Base-by-base conservation (phyloP, 2,888 invertebrate genomes). In the Magallana nippona region DNA sequence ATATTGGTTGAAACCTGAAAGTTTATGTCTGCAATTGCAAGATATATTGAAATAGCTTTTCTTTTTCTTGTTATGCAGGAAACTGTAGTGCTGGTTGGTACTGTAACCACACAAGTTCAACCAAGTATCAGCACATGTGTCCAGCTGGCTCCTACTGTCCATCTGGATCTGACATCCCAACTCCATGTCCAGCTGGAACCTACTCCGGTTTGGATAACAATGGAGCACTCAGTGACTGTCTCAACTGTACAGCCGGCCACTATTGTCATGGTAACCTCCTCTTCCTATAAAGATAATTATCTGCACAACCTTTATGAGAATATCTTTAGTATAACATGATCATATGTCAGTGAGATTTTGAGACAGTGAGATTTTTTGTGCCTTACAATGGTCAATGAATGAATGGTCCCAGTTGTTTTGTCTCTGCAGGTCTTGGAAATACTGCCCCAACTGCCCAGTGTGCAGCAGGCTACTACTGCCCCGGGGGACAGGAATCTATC, bases 1-100 rank as follows among this genome's bases (percentile, higher is more conserved):
- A 44, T 44, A 44, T 44, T 5, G 8, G 27, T 22, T n/a, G 19
- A 22, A 22, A 22, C 15, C 27, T 77, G n/a, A 77, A 77, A 77
- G 15, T 44, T 44, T 44, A 44, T 44, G 78, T 17, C 15, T 32
- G 13, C 1, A 55, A 15, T n/a, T n/a, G n/a, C n/a, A n/a, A 55
- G 1, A 55, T 79, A 55, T 79, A 32, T 15, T 55, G n/a, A 17
- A 55, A 1, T 55, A 17, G 55, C 17, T 55, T 1, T 58, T 8
- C 8, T 19, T 27, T 83, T n/a, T 17, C 79, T 56, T 81, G 55
- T 56, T 22, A 81, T 84, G 1, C 62, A 92, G 92, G 92, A 27
- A 90, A 92, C 87, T 93, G 93, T 86, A 87, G 86, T n/a, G 90
- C 90, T 55, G 93, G 93, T 1, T 93, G 88, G 85, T 94, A 92